A percentile compares a stretch with the other conserved stretches of the same genome.
These are phyloP conservation scores for Danaus melanippus DNA, from an alignment of 1,140 invertebrate species.

Conservation along the genomic window DNA sequence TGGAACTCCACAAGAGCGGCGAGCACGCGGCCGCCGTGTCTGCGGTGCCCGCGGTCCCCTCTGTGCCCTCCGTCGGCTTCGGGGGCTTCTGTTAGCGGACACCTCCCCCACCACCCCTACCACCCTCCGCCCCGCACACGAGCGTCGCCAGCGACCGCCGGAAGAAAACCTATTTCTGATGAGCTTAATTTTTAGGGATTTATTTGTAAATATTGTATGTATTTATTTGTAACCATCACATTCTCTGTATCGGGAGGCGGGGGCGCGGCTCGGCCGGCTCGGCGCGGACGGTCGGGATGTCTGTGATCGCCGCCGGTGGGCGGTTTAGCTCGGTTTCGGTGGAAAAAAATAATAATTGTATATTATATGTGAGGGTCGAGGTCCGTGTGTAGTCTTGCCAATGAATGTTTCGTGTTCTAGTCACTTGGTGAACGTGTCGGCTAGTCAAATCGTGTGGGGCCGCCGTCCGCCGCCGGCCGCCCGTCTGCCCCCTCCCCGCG, in stretches of 20 bases:
- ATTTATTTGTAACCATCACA: conserved; percentile 53
- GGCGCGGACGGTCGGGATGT: conserved; percentile 14
- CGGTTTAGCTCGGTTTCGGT: conserved; percentile 5
- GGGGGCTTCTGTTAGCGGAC: conserved; percentile 66
- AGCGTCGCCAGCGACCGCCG: conserved; percentile 27
- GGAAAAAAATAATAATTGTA: conserved; percentile 1
- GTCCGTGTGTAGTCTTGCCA: conserved; percentile 52
- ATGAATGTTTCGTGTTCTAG: conserved; percentile 64
- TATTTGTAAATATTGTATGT: conserved; percentile 68
- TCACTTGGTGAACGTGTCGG: conserved; percentile 65
- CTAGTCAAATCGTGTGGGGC: conserved; percentile 54
- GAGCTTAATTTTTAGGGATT: conserved; percentile 63
- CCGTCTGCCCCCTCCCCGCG: conserved; percentile 21
- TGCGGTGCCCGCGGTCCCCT: conserved; percentile 47
- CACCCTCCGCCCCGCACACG: conserved; percentile 9
- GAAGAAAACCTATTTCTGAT: conserved; percentile 51
- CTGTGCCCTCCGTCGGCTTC: conserved; percentile 67
- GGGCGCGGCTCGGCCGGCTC: conserved; percentile 12
- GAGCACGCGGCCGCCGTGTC: conserved; percentile 44
- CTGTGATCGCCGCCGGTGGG: conserved; percentile 11
- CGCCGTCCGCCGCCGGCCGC: background rate
- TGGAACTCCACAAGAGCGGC: conserved; percentile 65
- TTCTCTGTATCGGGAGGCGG: conserved; percentile 15
- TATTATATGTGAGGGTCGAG: conserved; percentile 16
- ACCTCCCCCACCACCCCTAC: background rate